Conservation (phyloP, 2,113 vertebrate genomes). For the Spea bombifrons region DNA sequence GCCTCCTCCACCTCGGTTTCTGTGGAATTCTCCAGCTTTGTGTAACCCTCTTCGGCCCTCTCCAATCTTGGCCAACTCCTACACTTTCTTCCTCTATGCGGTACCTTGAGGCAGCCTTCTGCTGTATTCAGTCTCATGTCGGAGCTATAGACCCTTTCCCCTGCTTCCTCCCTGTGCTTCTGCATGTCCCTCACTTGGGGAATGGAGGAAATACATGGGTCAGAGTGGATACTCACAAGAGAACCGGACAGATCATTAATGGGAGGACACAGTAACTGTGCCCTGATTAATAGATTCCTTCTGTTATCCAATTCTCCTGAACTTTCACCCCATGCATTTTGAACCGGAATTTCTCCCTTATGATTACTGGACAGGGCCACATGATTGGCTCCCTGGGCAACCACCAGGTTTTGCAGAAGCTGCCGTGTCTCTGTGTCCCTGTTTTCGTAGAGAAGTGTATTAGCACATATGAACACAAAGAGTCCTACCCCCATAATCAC, state of each 20-base stretch:
- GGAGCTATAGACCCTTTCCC: conserved; percentile 47
- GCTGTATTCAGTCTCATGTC: conserved; percentile 61
- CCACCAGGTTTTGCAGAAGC: conserved; percentile 72
- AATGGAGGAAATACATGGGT: conserved; percentile 53
- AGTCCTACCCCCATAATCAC: conserved; percentile 96
- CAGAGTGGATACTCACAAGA: conserved; percentile 63
- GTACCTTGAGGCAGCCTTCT: conserved; percentile 47
- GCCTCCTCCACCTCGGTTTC: conserved; percentile 48
- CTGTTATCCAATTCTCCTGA: conserved; percentile 43
- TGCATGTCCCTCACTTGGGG: conserved; percentile 6
- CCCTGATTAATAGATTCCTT: conserved; percentile 40
- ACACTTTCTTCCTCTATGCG: conserved; percentile 68
- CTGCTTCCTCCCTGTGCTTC: conserved; percentile 2
- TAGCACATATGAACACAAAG: conserved; percentile 96
- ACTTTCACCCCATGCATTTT: conserved; percentile 36
- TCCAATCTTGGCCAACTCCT: conserved; percentile 87
- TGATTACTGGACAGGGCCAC: conserved; percentile 7
- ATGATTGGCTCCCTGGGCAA: not conserved
- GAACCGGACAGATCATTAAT: conserved; percentile 61
- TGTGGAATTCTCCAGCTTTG: conserved; percentile 75
- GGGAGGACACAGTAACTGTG: conserved; percentile 36
- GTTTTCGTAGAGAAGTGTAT: conserved; percentile 96
- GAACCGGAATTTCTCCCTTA: conserved; percentile 5
- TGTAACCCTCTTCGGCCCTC: conserved; percentile 67
- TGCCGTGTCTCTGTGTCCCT: conserved; percentile 87